phyloP scores from a whole-genome alignment of 2,797 vertebrate genomes.

The Pelodytes ibericus region DNA sequence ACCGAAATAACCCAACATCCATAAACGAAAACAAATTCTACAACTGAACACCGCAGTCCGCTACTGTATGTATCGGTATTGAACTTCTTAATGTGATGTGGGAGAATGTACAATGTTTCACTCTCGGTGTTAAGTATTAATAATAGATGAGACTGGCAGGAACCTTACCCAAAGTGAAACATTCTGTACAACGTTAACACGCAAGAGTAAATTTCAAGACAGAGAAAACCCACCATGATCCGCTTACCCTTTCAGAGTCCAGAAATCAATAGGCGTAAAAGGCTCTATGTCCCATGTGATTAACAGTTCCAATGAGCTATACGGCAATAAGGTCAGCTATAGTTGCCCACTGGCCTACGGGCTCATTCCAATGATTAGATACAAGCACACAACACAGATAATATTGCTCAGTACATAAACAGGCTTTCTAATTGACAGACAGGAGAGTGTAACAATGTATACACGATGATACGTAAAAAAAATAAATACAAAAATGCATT shows the following conservation, averaged over 20 bases:
- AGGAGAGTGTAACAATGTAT: not conserved
- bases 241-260: constrained; percentile 26
- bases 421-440: not conserved
- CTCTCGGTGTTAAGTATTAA: constrained; percentile 14
- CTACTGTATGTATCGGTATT: too few species aligned
- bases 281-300: not conserved
- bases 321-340: constrained; percentile 17
- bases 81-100: not conserved
- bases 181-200: constrained; percentile 30
- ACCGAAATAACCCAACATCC: too few species aligned
- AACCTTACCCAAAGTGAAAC: constrained; percentile 23
- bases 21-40: too few species aligned
- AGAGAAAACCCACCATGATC: constrained; percentile 22
- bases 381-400: constrained; percentile 9
- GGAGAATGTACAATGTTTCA: constrained; percentile 1
- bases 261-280: constrained; percentile 41
- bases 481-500: too few species aligned
- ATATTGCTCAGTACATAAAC: not conserved
- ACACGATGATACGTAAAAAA: not conserved
- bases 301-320: constrained; percentile 16
- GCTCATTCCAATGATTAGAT: not conserved
- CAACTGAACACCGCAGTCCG: too few species aligned
- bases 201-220: constrained; percentile 11
- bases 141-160: constrained; percentile 6
- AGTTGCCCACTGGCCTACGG: not conserved